A percentile compares a stretch with the other conserved stretches of the same genome.
phyloP scores from a whole-genome alignment of 2,797 vertebrate species.

The Anguilla megastoma region DNA sequence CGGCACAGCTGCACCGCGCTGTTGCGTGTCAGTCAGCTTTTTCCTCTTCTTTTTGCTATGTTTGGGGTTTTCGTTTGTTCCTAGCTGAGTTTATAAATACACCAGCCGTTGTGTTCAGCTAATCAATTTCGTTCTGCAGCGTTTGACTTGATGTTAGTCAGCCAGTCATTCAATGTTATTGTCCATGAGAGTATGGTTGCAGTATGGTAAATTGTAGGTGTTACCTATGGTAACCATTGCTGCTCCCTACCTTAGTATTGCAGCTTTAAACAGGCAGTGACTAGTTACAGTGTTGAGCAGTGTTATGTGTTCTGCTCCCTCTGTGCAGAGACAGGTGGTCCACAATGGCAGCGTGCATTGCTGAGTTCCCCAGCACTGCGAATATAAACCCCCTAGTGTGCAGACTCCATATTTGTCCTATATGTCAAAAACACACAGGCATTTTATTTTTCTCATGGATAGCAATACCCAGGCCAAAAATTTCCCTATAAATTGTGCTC shows the following conservation, averaged over 20 bases:
- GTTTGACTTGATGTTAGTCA: neutral
- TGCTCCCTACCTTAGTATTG: neutral
- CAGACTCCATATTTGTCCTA: neutral
- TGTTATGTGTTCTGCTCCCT: neutral
- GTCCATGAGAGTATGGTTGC: neutral
- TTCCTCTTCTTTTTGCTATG: neutral
- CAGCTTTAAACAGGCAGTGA: neutral
- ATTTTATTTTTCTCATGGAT: constrained; percentile 7
- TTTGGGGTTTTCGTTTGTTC: neutral
- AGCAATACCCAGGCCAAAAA: neutral
- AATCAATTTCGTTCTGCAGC: neutral
- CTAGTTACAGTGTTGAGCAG: neutral
- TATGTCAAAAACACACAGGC: neutral
- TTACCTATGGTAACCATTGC: neutral
- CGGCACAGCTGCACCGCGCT: neutral
- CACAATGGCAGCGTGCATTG: neutral
- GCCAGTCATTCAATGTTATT: neutral
- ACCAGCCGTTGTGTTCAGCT: neutral
- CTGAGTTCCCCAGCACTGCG: neutral
- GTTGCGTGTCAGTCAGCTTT: neutral
- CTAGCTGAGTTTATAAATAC: neutral
- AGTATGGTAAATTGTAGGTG: neutral
- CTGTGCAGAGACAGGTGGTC: neutral
- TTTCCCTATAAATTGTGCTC: constrained; percentile 12
- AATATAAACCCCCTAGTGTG: neutral